These are phyloP conservation scores for Ictalurus furcatus DNA, from an alignment of 2,113 vertebrate genomes.

Conservation along the genomic window DNA sequence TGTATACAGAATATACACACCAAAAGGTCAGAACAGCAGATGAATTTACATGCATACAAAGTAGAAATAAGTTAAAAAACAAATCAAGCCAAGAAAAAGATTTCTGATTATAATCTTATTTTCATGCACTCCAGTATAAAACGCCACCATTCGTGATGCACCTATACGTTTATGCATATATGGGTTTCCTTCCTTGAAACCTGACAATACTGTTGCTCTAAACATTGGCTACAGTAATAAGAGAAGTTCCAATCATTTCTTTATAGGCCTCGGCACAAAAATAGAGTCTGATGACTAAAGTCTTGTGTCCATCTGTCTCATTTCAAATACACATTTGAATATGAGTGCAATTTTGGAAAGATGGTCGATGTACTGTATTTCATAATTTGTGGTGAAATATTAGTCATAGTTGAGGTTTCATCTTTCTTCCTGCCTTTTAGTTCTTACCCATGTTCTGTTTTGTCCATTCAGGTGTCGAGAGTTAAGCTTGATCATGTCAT, in stretches of 20 bases:
- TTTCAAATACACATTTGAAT: not conserved
- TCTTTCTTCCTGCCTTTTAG: not conserved
- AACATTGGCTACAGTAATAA: not conserved
- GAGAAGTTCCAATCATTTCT: not conserved
- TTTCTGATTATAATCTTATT: not conserved
- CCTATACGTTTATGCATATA: not conserved
- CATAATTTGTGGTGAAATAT: not conserved
- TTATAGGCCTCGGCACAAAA: not conserved
- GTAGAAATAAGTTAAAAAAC: not conserved
- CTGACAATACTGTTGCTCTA: not conserved
- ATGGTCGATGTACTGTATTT: not conserved
- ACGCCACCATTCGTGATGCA: not conserved
- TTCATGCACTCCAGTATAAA: not conserved
- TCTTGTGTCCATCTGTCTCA: not conserved
- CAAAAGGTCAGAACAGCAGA: not conserved
- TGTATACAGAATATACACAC: not conserved
- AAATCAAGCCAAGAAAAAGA: not conserved
- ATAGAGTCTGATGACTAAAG: slow-evolving; percentile 10
- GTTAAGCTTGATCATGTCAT: no score
- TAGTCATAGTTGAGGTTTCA: not conserved
- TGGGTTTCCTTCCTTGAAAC: not conserved
- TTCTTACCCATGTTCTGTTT: no score
- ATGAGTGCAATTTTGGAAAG: not conserved
- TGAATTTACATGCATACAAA: not conserved
- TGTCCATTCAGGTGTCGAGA: no score